phyloP scores from a whole-genome alignment of 2,888 invertebrate species.

The Thysanoteuthis rhombus region DNA sequence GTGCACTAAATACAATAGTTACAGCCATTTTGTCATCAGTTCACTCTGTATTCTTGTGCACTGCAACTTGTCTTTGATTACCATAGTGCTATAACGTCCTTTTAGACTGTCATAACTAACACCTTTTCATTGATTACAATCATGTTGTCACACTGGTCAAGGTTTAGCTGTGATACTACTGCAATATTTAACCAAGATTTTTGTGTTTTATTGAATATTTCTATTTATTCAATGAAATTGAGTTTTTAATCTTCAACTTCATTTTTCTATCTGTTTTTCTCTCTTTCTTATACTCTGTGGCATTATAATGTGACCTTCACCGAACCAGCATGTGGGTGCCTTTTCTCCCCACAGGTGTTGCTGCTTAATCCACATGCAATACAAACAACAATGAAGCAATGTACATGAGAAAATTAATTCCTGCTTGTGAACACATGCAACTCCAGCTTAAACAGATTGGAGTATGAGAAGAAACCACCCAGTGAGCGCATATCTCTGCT shows the following conservation, averaged over 20 bases:
- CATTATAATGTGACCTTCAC: background rate
- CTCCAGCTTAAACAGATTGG: background rate
- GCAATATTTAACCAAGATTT: background rate
- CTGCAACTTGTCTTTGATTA: background rate
- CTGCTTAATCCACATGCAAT: background rate
- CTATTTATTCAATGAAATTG: background rate
- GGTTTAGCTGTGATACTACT: background rate
- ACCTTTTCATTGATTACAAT: background rate
- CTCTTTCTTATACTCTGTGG: no score
- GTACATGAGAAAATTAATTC: background rate
- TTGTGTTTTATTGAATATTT: background rate
- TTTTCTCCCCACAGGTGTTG: background rate
- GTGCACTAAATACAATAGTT: no score
- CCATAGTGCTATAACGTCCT: background rate
- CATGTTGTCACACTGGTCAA: background rate
- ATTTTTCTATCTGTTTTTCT: background rate
- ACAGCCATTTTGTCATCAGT: background rate
- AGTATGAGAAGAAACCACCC: background rate
- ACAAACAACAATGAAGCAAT: background rate
- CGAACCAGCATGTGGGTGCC: background rate
- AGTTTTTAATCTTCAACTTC: background rate
- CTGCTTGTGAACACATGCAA: background rate
- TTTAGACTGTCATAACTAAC: background rate
- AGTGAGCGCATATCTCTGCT: no score
- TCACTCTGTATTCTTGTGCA: background rate